phyloP scores from a whole-genome alignment of 2,888 invertebrate genomes.

The Punctoribates punctum region DNA sequence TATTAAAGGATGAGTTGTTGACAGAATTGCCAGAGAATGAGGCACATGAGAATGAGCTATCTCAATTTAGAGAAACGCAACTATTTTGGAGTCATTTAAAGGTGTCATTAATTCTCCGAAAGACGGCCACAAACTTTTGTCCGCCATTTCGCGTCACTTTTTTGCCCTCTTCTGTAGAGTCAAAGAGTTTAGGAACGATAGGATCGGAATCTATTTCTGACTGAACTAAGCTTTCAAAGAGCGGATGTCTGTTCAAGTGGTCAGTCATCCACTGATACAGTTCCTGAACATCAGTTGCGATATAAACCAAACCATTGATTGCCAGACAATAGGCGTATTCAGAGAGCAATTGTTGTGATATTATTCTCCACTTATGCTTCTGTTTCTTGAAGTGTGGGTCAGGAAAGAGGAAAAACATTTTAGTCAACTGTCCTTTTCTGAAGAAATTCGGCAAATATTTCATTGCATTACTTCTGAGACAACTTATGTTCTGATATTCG shows the following conservation, averaged over 20 bases:
- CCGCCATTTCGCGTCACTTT: constrained; percentile 95
- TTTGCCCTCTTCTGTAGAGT: constrained; percentile 95
- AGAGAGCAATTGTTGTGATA: constrained; percentile 83
- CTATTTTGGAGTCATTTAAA: neutral
- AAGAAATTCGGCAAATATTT: constrained; percentile 98
- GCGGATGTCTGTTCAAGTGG: constrained; percentile 83
- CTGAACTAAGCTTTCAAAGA: constrained; percentile 71
- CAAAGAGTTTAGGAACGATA: constrained; percentile 80
- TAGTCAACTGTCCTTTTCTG: constrained; percentile 83
- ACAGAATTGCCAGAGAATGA: too few species aligned
- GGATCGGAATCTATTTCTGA: constrained; percentile 76
- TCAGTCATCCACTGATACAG: constrained; percentile 94
- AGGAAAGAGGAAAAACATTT: constrained; percentile 98
- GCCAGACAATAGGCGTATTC: constrained; percentile 94
- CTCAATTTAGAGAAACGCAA: too few species aligned
- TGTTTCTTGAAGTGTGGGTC: constrained; percentile 99
- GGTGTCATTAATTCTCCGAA: constrained; percentile 61
- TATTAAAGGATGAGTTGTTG: too few species aligned
- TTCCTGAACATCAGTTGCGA: constrained; percentile 95
- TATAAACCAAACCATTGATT: constrained; percentile 85
- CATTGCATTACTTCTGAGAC: constrained; percentile 95
- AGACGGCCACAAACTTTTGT: constrained; percentile 86
- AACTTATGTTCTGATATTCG: constrained; percentile 86
- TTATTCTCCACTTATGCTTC: constrained; percentile 98
- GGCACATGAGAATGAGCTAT: too few species aligned